phyloP scores from a whole-genome alignment of 2,113 vertebrate genomes.

The Tetrao urogallus region DNA sequence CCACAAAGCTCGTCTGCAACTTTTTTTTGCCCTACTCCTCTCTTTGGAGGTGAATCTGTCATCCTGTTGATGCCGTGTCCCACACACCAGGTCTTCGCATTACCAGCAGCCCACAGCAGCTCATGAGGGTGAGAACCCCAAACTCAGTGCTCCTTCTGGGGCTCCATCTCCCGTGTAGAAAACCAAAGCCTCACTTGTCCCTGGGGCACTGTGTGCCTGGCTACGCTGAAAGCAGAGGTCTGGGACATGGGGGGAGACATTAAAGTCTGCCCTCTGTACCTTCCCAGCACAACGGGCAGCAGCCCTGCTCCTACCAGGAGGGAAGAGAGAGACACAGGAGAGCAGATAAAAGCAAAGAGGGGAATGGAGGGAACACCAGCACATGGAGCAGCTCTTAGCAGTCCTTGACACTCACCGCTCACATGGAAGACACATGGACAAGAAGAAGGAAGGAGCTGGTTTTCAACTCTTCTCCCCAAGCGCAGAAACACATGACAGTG shows the following conservation, averaged over 20 bases:
- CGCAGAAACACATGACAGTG: neutral
- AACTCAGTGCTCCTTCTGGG: neutral
- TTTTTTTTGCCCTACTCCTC: neutral
- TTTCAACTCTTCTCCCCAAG: neutral
- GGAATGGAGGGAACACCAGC: neutral
- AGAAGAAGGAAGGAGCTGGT: neutral
- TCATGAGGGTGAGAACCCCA: neutral
- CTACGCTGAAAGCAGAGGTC: neutral
- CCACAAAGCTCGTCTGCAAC: neutral
- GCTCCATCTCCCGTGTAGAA: neutral
- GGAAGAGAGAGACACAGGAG: neutral
- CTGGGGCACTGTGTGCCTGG: neutral
- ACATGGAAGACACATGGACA: neutral
- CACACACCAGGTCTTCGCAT: neutral
- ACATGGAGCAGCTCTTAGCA: neutral
- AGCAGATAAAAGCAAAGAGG: neutral
- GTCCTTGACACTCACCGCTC: neutral
- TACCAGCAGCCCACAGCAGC: neutral
- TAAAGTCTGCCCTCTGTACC: neutral
- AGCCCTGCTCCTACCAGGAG: neutral
- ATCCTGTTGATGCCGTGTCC: neutral
- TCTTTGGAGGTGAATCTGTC: neutral
- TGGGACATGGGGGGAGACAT: accelerated
- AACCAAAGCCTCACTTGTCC: accelerated
- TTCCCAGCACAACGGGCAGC: accelerated